phyloP scores from a whole-genome alignment of 1,140 invertebrate species.

The Cotesia chilonis region DNA sequence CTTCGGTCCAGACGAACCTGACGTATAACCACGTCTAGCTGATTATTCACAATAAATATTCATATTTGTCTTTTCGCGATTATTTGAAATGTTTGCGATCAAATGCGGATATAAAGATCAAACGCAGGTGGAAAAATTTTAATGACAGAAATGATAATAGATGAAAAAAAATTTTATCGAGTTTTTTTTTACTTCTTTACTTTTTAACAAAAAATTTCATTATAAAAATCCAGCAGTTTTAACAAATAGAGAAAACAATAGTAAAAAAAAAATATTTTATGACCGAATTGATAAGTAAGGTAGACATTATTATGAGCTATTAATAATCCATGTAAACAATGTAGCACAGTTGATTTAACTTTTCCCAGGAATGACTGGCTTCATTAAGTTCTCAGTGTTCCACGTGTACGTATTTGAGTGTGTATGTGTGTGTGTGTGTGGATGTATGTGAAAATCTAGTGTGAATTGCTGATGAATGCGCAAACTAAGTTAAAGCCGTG shows the following conservation, averaged over 20 bases:
- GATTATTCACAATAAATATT: constrained; percentile 26
- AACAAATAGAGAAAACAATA: too few relatives aligned
- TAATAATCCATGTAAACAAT: constrained; percentile 19
- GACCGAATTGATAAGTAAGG: too few relatives aligned
- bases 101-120: too few relatives aligned
- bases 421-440: background rate
- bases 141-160: too few relatives aligned
- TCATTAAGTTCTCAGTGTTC: constrained; percentile 16
- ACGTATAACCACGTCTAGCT: background rate
- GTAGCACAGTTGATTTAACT: constrained; percentile 28
- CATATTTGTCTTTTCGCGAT: background rate
- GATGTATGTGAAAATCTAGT: background rate
- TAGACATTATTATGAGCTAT: constrained; percentile 11
- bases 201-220: too few relatives aligned
- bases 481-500: background rate
- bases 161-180: too few relatives aligned
- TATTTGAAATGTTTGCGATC: background rate
- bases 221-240: too few relatives aligned
- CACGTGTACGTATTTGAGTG: background rate
- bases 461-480: constrained; percentile 15
- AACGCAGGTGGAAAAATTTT: too few relatives aligned
- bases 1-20: constrained; percentile 4
- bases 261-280: too few relatives aligned
- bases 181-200: too few relatives aligned
- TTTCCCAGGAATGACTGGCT: constrained; percentile 22